Percentiles rank a stretch among this genome's conserved stretches.
Evolutionary conservation across 2,113 vertebrate genomes (phyloP).

Genomic region (Nannospalax galili): DNA sequence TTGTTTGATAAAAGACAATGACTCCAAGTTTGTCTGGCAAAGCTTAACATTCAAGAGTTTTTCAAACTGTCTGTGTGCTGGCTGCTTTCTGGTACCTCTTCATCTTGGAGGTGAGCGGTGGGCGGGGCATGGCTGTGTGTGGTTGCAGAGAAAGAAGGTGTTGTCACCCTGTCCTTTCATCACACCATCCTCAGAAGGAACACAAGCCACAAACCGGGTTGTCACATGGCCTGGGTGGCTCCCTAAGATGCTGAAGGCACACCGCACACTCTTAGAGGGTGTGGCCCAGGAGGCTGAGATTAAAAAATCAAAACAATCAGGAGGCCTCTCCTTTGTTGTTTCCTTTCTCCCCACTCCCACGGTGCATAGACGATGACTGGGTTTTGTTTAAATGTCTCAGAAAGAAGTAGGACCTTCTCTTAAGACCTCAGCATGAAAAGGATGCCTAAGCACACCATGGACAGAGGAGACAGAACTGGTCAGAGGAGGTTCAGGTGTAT

Average conservation of each 20-base stretch:
- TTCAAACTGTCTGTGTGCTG: background rate
- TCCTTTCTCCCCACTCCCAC: background rate
- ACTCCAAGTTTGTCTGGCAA: background rate
- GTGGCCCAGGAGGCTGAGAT: background rate
- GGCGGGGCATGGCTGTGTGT: background rate
- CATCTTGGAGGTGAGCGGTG: background rate
- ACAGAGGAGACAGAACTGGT: background rate
- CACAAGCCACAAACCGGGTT: slow-evolving; percentile 31
- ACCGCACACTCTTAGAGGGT: slow-evolving; percentile 1
- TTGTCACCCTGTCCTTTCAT: background rate
- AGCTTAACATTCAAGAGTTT: background rate
- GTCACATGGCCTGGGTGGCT: slow-evolving; percentile 19
- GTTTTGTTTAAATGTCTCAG: background rate
- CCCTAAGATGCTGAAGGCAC: background rate
- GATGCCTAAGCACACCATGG: background rate
- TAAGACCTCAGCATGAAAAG: background rate
- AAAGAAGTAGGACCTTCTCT: background rate
- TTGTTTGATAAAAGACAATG: background rate
- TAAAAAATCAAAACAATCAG: background rate
- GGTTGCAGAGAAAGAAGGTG: slow-evolving; percentile 24
- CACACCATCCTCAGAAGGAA: slow-evolving; percentile 47
- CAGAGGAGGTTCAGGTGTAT: too few species aligned
- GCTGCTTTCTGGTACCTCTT: background rate
- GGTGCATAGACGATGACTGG: background rate
- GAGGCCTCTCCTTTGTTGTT: background rate